phyloP scores from a whole-genome alignment of 2,888 invertebrate genomes.

The Andrena praecox region DNA sequence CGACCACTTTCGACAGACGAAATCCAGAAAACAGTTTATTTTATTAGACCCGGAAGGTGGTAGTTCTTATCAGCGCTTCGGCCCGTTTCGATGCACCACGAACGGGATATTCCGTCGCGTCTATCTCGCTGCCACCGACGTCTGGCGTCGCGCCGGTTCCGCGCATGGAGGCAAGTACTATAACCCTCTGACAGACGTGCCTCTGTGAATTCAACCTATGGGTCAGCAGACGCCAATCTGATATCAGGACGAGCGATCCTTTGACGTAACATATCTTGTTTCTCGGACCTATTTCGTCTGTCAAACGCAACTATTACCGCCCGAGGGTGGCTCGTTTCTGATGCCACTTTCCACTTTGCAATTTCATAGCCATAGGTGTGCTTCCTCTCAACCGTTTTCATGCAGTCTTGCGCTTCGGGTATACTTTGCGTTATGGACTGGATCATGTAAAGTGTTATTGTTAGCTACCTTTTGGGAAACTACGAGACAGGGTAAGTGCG shows the following conservation, averaged over 20 bases:
- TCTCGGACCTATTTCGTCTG: constrained; percentile 35
- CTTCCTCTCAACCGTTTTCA: not conserved
- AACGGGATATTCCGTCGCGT: not conserved
- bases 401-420: not conserved
- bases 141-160: not conserved
- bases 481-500: too few species aligned
- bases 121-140: not conserved
- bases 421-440: too few species aligned
- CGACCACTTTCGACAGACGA: not conserved
- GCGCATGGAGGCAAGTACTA: not conserved
- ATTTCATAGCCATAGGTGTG: not conserved
- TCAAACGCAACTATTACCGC: constrained; percentile 26
- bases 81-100: not conserved
- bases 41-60: constrained; percentile 12
- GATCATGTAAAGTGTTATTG: too few species aligned
- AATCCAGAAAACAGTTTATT: not conserved
- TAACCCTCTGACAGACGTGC: constrained; percentile 10
- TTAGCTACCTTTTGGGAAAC: too few species aligned
- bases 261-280: constrained; percentile 28
- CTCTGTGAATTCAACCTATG: constrained; percentile 19
- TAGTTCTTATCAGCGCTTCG: not conserved
- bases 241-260: constrained; percentile 20
- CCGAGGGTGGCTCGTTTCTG: not conserved
- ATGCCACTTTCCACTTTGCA: not conserved
- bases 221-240: constrained; percentile 29